phyloP scores from a whole-genome alignment of 2,888 invertebrate species.

The Thymelicus sylvestris region DNA sequence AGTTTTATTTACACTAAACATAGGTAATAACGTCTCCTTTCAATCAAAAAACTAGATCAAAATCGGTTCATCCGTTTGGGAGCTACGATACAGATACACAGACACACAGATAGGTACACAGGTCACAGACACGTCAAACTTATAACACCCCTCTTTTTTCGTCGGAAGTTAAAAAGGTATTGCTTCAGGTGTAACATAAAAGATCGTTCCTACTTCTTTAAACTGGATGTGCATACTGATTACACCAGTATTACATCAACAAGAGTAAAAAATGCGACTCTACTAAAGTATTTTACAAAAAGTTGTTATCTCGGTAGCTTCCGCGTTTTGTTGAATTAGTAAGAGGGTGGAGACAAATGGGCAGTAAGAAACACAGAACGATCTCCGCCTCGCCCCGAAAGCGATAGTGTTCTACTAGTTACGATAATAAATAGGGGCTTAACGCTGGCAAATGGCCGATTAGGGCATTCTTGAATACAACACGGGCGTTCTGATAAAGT shows the following conservation, averaged over 20 bases:
- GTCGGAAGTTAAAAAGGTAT: too few relatives aligned
- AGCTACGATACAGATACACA: too few relatives aligned
- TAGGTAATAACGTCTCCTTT: too few relatives aligned
- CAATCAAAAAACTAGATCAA: too few relatives aligned
- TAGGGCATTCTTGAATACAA: conserved; percentile 54
- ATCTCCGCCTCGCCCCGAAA: conserved; percentile 66
- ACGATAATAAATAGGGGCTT: conserved; percentile 56
- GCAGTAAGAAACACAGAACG: conserved; percentile 53
- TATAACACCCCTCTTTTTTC: too few relatives aligned
- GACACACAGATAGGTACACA: too few relatives aligned
- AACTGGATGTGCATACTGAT: too few relatives aligned
- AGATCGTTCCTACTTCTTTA: not conserved
- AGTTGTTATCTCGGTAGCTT: conserved; percentile 51
- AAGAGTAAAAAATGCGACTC: not conserved
- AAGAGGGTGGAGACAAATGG: conserved; percentile 65
- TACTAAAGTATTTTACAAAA: conserved; percentile 13
- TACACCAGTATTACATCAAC: too few relatives aligned
- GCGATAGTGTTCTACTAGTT: conserved; percentile 78
- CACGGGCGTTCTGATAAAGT: conserved; percentile 76
- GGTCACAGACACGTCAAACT: too few relatives aligned
- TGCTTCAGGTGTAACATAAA: too few relatives aligned
- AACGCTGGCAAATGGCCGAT: conserved; percentile 49
- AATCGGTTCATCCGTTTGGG: too few relatives aligned
- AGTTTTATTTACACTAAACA: too few relatives aligned
- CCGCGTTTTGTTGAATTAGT: conserved; percentile 76